These are phyloP conservation scores for Megalonaias nervosa DNA, from an alignment of 1,140 invertebrate species.

Conservation along the genomic window DNA sequence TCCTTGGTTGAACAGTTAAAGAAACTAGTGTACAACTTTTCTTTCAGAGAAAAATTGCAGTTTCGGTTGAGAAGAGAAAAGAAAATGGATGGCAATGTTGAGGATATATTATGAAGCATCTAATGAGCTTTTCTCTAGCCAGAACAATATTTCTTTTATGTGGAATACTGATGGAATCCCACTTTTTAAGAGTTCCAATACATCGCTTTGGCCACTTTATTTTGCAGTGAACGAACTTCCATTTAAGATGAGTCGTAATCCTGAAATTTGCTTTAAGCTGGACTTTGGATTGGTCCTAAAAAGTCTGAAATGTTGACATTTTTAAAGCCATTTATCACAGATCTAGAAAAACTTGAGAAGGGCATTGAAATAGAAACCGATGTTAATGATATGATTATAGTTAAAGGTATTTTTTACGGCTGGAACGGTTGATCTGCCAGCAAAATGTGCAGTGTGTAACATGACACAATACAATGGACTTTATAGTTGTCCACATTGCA, in stretches of 20 bases:
- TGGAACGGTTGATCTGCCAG: slow-evolving; percentile 31
- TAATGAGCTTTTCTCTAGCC: too few species aligned
- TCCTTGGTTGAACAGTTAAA: too few species aligned
- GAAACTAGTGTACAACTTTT: too few species aligned
- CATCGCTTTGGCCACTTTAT: slow-evolving; percentile 33
- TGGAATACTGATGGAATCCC: not conserved
- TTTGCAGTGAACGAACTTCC: slow-evolving; percentile 30
- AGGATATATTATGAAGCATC: too few species aligned
- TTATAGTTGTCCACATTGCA: slow-evolving; percentile 22
- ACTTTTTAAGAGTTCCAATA: slow-evolving; percentile 20
- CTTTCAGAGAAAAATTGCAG: too few species aligned
- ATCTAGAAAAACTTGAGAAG: not conserved
- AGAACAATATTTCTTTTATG: too few species aligned
- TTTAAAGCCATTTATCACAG: slow-evolving; percentile 10
- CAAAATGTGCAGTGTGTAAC: slow-evolving; percentile 10
- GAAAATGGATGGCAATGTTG: too few species aligned
- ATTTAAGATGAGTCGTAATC: slow-evolving; percentile 4
- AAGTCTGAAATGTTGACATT: slow-evolving; percentile 7
- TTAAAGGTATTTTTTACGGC: slow-evolving; percentile 19
- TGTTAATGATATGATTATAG: not conserved
- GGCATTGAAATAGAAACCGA: not conserved
- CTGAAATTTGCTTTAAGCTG: slow-evolving; percentile 23
- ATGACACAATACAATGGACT: slow-evolving; percentile 29
- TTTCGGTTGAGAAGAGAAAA: too few species aligned
- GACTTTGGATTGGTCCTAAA: slow-evolving; percentile 6